Evolutionary conservation across 1,140 invertebrate species (phyloP), one percentile per base, ranked within the genome.

Genomic region (Sarcophaga peregrina): DNA sequence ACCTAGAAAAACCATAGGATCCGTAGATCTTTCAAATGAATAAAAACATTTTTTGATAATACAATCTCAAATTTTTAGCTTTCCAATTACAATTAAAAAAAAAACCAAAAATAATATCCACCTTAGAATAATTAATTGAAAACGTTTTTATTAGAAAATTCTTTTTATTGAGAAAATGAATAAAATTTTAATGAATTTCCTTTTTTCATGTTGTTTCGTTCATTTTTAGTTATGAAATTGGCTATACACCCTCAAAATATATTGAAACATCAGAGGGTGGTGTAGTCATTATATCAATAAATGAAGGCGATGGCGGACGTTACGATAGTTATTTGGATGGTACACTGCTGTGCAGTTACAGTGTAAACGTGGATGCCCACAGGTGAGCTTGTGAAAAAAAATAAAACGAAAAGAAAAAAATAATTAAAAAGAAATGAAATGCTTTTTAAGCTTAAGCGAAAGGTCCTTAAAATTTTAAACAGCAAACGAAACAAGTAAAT

Each of bases 311-410:
- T 89, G 92, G 92, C 82, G 94, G 94, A 25, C 92, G 93, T 78
- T 95, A 95, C 88, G 94, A 95, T 88, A 95, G 94, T 91, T 94
- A 93, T 87, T 92, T 94, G 86, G 93, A 94, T 80, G 92, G 93
- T 13, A 92, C 93, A 46, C 93, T 94, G 80, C 91, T 95, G 20
- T 94, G 93, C 86, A 93, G 93, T 76, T 95, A 95, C 85, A 94
- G 94, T 87, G 92, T 95, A 82, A 93, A 94, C 82, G 94, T 95
- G 54, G 94, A 95, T 91, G 92, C 94, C 84, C 93, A 94, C 86
- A 93, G 92, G 92, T 93, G 88, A 88, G 83, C 87, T 45, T 0
- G n/a, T n/a, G 6, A 46, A 11, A 68, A 45, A 5, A 0, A 9
- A 68, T 25, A 37, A 37, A 37, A 82, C 0, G 13, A 25, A 62